Conservation (phyloP, 1,140 invertebrate species). For the Chelonus insularis region DNA sequence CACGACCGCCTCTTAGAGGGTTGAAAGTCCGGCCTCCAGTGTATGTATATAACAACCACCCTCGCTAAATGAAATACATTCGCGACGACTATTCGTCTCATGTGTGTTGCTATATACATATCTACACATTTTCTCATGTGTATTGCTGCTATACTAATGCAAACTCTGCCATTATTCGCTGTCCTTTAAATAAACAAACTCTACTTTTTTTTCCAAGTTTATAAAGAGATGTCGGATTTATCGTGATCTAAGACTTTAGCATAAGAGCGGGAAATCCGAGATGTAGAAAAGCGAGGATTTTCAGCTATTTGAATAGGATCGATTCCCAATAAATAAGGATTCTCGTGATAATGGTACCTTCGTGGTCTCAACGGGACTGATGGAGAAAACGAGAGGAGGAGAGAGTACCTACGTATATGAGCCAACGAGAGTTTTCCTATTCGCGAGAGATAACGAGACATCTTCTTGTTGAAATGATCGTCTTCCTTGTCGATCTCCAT, state of each 20-base stretch:
- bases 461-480: constrained; percentile 36
- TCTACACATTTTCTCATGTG: too few species aligned
- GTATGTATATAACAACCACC: constrained; percentile 20
- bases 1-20: constrained; percentile 25
- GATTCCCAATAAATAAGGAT: constrained; percentile 52
- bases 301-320: constrained; percentile 48
- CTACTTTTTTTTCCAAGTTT: background rate
- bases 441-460: constrained; percentile 47
- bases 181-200: background rate
- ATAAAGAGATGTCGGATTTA: background rate
- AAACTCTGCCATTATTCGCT: too few species aligned
- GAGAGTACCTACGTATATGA: constrained; percentile 18
- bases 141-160: background rate
- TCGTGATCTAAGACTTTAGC: constrained; percentile 5
- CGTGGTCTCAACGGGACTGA: too few species aligned
- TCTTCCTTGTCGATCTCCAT: constrained; percentile 28
- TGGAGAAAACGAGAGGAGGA: too few species aligned
- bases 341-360: constrained; percentile 43
- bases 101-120: background rate
- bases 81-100: background rate
- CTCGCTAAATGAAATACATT: constrained; percentile 23
- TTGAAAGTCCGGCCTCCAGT: constrained; percentile 27
- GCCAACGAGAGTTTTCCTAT: constrained; percentile 33
- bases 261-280: constrained; percentile 15
- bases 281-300: constrained; percentile 19